phyloP scores from a whole-genome alignment of 2,888 invertebrate species.

The Bellardia pandia region DNA sequence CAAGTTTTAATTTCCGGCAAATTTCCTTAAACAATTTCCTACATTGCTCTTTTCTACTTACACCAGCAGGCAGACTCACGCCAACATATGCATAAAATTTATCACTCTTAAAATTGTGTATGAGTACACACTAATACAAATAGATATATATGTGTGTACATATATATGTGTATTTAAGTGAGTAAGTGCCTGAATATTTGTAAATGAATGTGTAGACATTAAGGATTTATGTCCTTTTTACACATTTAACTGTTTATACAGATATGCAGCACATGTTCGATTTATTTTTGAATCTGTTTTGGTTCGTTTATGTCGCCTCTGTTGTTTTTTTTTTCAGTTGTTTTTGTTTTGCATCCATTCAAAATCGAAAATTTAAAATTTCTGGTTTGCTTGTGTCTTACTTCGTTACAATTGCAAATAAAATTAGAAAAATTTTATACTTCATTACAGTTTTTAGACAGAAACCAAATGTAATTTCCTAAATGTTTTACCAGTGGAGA shows the following conservation, averaged over 20 bases:
- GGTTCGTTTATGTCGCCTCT: conserved; percentile 31
- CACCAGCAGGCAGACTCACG: neutral
- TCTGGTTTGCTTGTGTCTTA: conserved; percentile 3
- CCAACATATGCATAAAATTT: conserved; percentile 54
- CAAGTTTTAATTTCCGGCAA: conserved; percentile 77
- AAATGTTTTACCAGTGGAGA: conserved; percentile 53
- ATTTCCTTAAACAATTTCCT: conserved; percentile 77
- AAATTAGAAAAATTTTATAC: conserved; percentile 66
- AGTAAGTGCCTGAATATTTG: conserved; percentile 23
- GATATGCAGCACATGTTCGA: conserved; percentile 63
- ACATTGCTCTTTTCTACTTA: conserved; percentile 56
- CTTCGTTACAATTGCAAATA: conserved; percentile 34
- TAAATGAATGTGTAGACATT: conserved; percentile 48
- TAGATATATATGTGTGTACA: conserved; percentile 3
- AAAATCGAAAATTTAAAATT: conserved; percentile 50
- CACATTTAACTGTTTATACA: conserved; percentile 7
- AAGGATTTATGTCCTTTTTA: conserved; percentile 57
- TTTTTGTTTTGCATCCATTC: conserved; percentile 30
- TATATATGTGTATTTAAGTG: neutral
- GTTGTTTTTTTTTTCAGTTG: neutral
- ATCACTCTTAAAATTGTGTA: conserved; percentile 42
- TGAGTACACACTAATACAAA: neutral
- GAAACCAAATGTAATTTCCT: conserved; percentile 72
- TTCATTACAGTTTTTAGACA: conserved; percentile 61
- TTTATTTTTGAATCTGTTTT: conserved; percentile 60